Evolutionary conservation across 2,113 vertebrate species (phyloP).

Genomic region (Budorcas taxicolor): DNA sequence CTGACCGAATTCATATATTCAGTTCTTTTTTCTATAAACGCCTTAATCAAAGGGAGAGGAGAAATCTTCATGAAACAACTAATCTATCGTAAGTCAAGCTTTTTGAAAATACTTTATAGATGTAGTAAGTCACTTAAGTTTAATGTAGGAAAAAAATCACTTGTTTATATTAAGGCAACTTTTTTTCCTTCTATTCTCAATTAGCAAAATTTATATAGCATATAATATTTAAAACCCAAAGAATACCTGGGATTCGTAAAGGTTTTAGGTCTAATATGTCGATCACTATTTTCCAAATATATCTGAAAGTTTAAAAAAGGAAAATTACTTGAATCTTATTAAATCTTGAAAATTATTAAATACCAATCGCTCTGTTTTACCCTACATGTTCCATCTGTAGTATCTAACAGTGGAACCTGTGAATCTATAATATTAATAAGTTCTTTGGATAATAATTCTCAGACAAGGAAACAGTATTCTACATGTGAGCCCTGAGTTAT

Average conservation of each 20-base stretch:
- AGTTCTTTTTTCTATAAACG: constrained; percentile 99
- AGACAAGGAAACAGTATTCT: not conserved
- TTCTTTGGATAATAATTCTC: constrained; percentile 3
- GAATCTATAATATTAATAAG: constrained; percentile 15
- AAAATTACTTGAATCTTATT: not conserved
- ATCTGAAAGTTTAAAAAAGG: not conserved
- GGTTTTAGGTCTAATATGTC: not conserved
- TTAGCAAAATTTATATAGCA: constrained; percentile 11
- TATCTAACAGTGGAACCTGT: not conserved
- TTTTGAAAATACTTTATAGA: constrained; percentile 14
- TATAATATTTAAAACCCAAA: not conserved
- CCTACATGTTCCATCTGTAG: not conserved
- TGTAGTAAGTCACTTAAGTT: not conserved
- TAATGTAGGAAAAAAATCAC: not conserved
- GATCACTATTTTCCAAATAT: not conserved
- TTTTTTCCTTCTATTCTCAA: not conserved
- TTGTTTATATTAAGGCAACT: not conserved
- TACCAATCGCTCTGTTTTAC: not conserved
- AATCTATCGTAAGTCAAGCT: constrained; percentile 90
- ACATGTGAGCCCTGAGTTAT: not conserved
- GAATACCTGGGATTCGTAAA: not conserved
- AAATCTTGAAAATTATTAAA: not conserved
- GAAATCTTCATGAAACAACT: constrained; percentile 85
- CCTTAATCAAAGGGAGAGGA: constrained; percentile 95
- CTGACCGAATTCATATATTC: constrained; percentile 94